phyloP scores from a whole-genome alignment of 2,888 invertebrate species.

The Muscina levida region DNA sequence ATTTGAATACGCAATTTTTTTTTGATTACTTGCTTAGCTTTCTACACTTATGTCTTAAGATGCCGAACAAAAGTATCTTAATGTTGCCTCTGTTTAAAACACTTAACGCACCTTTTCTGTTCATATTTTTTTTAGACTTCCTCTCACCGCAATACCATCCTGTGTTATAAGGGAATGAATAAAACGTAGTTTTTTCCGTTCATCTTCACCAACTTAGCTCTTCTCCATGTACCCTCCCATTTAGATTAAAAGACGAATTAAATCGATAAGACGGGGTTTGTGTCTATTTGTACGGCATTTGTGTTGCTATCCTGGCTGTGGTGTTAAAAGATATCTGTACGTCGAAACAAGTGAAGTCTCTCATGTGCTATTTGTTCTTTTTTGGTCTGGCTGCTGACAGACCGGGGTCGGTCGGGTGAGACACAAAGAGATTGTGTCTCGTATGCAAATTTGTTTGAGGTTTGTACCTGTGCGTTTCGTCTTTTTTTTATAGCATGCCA shows the following conservation, averaged over 20 bases:
- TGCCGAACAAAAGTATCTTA: constrained; percentile 50
- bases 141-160: constrained; percentile 23
- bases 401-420: neutral
- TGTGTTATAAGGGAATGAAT: neutral
- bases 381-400: neutral
- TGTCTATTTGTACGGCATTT: constrained; percentile 27
- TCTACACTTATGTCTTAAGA: constrained; percentile 14
- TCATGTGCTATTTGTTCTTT: constrained; percentile 24
- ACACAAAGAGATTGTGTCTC: constrained; percentile 38
- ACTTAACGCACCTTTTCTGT: constrained; percentile 57
- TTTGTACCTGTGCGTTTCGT: constrained; percentile 22
- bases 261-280: constrained; percentile 44
- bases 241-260: constrained; percentile 55
- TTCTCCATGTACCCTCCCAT: neutral
- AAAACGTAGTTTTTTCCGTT: constrained; percentile 4
- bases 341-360: constrained; percentile 22
- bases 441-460: constrained; percentile 53
- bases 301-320: neutral
- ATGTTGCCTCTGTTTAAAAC: constrained; percentile 63
- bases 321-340: constrained; percentile 3
- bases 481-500: neutral
- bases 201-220: neutral
- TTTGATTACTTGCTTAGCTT: constrained; percentile 23
- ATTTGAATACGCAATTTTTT: neutral
- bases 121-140: too few species aligned